Conservation (phyloP, 2,888 invertebrate genomes). For the Andrena marginata region DNA sequence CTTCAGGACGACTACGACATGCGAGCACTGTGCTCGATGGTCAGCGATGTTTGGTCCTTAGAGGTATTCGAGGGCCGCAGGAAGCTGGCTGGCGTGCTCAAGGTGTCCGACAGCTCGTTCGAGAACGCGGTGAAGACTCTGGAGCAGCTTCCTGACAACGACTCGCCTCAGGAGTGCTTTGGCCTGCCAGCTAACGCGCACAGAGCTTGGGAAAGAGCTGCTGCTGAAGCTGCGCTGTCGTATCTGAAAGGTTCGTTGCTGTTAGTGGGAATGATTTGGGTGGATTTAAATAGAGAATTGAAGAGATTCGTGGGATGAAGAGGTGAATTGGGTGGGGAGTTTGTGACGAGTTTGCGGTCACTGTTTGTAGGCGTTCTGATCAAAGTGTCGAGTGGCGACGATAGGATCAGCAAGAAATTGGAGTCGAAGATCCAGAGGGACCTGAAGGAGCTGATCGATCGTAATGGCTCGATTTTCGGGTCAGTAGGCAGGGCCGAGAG, state of each 20-base stretch:
- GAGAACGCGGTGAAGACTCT: slow-evolving; percentile 90
- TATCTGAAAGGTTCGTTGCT: slow-evolving; percentile 87
- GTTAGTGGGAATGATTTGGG: no score
- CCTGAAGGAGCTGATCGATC: slow-evolving; percentile 73
- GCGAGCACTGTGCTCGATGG: slow-evolving; percentile 89
- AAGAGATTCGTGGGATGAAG: no score
- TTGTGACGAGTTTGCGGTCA: slow-evolving; percentile 49
- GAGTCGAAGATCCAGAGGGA: slow-evolving; percentile 73
- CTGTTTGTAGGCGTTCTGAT: slow-evolving; percentile 50
- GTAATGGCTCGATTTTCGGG: slow-evolving; percentile 39
- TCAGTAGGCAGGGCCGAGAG: background rate
- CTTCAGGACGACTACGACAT: slow-evolving; percentile 92
- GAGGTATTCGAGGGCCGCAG: slow-evolving; percentile 87
- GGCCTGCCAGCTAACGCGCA: slow-evolving; percentile 95
- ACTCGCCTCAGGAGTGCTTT: slow-evolving; percentile 90
- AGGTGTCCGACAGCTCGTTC: slow-evolving; percentile 72
- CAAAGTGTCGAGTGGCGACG: slow-evolving; percentile 34
- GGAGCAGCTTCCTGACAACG: slow-evolving; percentile 89
- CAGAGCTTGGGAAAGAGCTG: slow-evolving; percentile 92
- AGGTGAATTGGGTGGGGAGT: background rate
- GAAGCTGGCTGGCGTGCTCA: slow-evolving; percentile 84
- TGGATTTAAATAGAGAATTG: no score
- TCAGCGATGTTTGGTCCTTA: slow-evolving; percentile 85
- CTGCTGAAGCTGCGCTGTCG: slow-evolving; percentile 87
- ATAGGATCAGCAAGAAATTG: slow-evolving; percentile 48